Evolutionary conservation across 2,888 invertebrate species (phyloP).

Genomic region (Atrina japonica): DNA sequence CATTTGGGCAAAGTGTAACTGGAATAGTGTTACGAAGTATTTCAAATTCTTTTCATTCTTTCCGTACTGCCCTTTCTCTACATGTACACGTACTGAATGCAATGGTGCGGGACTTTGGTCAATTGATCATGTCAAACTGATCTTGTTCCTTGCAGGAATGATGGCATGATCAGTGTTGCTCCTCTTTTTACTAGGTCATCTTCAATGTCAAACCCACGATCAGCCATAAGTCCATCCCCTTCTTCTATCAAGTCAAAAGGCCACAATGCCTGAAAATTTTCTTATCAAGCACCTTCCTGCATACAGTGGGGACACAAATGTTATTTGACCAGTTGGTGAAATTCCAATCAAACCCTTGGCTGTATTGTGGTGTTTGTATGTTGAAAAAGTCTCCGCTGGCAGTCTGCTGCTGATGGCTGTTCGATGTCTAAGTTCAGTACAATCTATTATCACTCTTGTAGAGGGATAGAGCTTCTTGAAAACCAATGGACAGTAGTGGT

Average conservation of each 20-base stretch:
- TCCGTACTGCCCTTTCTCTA: slow-evolving; percentile 14
- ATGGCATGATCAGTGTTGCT: slow-evolving; percentile 9
- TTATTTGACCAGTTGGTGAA: slow-evolving; percentile 33
- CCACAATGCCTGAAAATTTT: slow-evolving; percentile 39
- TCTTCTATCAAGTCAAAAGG: slow-evolving; percentile 20
- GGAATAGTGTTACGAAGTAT: slow-evolving; percentile 36
- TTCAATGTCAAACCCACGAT: slow-evolving; percentile 22
- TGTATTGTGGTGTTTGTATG: slow-evolving; percentile 41
- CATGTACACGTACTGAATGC: slow-evolving; percentile 10
- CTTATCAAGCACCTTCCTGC: slow-evolving; percentile 35
- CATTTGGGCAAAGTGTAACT: slow-evolving; percentile 13
- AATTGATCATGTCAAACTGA: slow-evolving; percentile 5
- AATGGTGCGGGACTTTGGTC: neutral
- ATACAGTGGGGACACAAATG: slow-evolving; percentile 41
- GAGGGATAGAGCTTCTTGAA: slow-evolving; percentile 10
- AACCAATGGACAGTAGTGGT: slow-evolving; percentile 11
- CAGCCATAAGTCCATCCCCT: slow-evolving; percentile 27
- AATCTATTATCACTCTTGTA: slow-evolving; percentile 33
- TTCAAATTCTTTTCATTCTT: slow-evolving; percentile 25
- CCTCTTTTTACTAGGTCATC: neutral
- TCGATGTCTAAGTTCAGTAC: slow-evolving; percentile 40
- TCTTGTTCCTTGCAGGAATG: slow-evolving; percentile 16
- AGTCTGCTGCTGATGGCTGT: slow-evolving; percentile 25
- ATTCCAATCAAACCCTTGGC: slow-evolving; percentile 35
- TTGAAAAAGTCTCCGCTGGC: slow-evolving; percentile 34